Evolutionary conservation across 2,113 vertebrate genomes (phyloP), one percentile per base, ranked within the genome.

Genomic region (Patagioenas fasciata): DNA sequence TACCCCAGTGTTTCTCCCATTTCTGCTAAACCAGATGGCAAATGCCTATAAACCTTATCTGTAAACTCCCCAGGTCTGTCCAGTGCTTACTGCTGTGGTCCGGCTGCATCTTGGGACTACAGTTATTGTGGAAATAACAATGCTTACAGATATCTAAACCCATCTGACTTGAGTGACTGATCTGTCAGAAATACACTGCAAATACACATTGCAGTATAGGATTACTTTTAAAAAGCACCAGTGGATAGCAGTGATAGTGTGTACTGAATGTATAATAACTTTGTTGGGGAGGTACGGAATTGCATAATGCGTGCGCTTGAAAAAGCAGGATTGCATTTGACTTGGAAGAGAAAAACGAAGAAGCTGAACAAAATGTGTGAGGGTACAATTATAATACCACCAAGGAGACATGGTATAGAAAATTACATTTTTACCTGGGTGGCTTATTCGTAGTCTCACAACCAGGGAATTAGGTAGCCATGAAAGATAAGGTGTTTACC

Each of bases 1-100:
- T 7, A 0, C 40, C 23, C n/a, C 2, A 2, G 15, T 51, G 26
- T 34, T 73, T 48, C 50, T 72, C 42, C n/a, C 4, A 0, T 14
- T 82, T 47, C 32, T 48, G 60, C 34, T 50, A 8, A 54, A 67
- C 3, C 29, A 66, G 28, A 8, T 25, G 18, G 15, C 29, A 80
- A 4, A 28, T 73, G 73, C 26, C 78, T 81, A 47, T 31, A 53
- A 60, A 70, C 50, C 11, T 12, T 25, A 6, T 10, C 72, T 84
- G 19, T 79, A 26, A 72, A 38, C 23, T 38, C 29, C 20, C 8
- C 10, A 2, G 28, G 44, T 87, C 54, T 61, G 50, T 73, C 47
- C 24, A 14, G 40, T 81, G 13, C 54, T 79, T 67, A 15, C 6
- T 73, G n/a, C 15, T 83, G 24, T 12, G 86, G 50, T 66, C 72